Percentiles rank a stretch among this genome's conserved stretches.
Conservation (phyloP, 2,797 vertebrate species). For the Garrulus glandarius region DNA sequence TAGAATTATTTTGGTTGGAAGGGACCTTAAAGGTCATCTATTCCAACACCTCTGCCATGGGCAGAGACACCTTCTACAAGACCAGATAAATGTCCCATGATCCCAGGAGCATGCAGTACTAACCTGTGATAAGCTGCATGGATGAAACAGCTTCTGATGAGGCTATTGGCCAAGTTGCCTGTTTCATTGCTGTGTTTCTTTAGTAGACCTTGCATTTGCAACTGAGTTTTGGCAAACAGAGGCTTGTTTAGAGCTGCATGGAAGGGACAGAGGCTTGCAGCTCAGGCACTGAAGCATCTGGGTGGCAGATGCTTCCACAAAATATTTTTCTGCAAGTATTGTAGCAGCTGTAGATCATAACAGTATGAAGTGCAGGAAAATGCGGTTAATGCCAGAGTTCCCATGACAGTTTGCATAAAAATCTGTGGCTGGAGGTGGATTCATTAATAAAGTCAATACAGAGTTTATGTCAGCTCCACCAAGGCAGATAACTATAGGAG, state of each 20-base stretch:
- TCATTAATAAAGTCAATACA: conserved; percentile 66
- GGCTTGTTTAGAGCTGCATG: not conserved
- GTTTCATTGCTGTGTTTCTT: not conserved
- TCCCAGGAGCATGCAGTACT: not conserved
- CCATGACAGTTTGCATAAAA: conserved; percentile 30
- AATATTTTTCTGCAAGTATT: conserved; percentile 1
- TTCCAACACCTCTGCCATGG: not conserved
- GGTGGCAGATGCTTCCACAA: not conserved
- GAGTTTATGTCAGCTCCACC: not conserved
- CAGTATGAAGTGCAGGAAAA: conserved; percentile 24
- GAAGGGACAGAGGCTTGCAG: not conserved
- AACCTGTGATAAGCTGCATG: not conserved
- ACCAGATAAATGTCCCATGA: not conserved
- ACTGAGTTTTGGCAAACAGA: not conserved
- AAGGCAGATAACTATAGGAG: conserved; percentile 43
- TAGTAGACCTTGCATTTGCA: not conserved
- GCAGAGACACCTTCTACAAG: not conserved
- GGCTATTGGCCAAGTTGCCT: not conserved
- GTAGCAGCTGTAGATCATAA: not conserved
- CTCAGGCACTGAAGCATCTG: not conserved
- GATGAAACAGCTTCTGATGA: not conserved
- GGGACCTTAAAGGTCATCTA: too few species aligned
- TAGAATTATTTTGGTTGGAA: not conserved
- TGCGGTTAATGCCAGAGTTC: conserved; percentile 2
- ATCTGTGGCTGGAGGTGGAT: conserved; percentile 48